Conservation (phyloP, 2,797 vertebrate genomes). For the Mormyrops attenuatus region DNA sequence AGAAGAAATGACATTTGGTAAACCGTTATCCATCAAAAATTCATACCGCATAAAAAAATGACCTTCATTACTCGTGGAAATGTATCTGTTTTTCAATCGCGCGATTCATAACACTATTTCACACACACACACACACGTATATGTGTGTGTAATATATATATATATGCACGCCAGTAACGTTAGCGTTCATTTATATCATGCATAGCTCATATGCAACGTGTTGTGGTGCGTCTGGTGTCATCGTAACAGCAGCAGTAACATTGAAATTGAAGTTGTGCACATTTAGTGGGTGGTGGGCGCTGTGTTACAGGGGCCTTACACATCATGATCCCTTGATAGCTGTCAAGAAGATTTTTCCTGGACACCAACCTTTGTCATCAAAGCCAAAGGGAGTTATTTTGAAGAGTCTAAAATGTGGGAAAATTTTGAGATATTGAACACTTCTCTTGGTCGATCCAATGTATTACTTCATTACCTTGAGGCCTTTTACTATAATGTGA, state of each 20-base stretch:
- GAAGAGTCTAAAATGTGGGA: no score
- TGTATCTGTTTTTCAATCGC: background rate
- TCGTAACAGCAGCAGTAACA: background rate
- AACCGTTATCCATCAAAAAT: background rate
- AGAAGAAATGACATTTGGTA: background rate
- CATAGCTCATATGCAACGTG: background rate
- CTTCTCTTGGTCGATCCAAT: no score
- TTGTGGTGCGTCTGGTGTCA: background rate
- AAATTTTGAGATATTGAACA: no score
- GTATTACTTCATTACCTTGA: no score
- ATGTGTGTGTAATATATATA: background rate
- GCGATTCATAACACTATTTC: background rate
- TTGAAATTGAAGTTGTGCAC: background rate
- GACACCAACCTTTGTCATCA: no score
- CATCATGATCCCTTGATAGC: background rate
- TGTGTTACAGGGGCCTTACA: background rate
- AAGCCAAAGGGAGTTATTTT: no score
- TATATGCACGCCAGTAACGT: background rate
- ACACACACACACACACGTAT: background rate
- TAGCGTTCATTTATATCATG: background rate
- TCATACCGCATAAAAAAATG: background rate
- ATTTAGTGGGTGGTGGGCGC: background rate
- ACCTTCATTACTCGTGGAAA: slow-evolving; percentile 16
- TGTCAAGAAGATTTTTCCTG: background rate
- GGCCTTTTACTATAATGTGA: background rate